Evolutionary conservation across 2,113 vertebrate genomes (phyloP).

Genomic region (Pseudopodoces humilis): DNA sequence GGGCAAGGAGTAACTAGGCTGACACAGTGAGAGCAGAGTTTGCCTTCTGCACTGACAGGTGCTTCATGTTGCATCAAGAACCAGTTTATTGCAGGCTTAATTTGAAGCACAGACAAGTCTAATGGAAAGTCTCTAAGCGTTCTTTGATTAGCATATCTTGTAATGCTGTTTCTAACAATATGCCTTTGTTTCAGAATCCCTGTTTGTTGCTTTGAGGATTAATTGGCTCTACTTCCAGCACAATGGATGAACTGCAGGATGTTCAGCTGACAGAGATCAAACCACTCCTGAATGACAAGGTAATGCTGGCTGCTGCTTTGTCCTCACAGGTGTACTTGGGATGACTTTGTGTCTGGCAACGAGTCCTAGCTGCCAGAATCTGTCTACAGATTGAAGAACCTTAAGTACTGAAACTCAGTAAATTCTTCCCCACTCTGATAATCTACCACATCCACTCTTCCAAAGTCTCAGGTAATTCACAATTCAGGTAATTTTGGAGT

Average conservation of each 20-base stretch:
- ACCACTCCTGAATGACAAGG: slow-evolving; percentile 91
- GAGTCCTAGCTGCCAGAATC: neutral
- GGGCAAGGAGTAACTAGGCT: neutral
- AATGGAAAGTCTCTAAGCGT: neutral
- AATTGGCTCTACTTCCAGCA: neutral
- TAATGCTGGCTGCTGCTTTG: slow-evolving; percentile 53
- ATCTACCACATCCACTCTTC: neutral
- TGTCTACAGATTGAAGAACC: neutral
- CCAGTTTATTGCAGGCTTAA: neutral
- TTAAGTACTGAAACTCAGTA: neutral
- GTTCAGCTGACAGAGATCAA: slow-evolving; percentile 96
- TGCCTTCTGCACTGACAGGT: neutral
- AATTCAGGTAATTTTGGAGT: neutral
- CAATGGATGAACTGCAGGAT: slow-evolving; percentile 94
- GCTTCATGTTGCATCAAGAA: neutral
- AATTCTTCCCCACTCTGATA: neutral
- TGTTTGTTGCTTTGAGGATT: slow-evolving; percentile 25
- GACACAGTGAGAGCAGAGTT: neutral
- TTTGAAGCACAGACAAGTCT: neutral
- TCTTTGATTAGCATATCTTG: neutral
- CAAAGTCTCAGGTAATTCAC: neutral
- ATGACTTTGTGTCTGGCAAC: neutral
- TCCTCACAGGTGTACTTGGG: neutral
- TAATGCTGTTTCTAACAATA: neutral
- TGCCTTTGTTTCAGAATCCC: slow-evolving; percentile 61